Evolutionary conservation across 2,888 invertebrate genomes (phyloP).

Genomic region (Oxycera nigricornis): DNA sequence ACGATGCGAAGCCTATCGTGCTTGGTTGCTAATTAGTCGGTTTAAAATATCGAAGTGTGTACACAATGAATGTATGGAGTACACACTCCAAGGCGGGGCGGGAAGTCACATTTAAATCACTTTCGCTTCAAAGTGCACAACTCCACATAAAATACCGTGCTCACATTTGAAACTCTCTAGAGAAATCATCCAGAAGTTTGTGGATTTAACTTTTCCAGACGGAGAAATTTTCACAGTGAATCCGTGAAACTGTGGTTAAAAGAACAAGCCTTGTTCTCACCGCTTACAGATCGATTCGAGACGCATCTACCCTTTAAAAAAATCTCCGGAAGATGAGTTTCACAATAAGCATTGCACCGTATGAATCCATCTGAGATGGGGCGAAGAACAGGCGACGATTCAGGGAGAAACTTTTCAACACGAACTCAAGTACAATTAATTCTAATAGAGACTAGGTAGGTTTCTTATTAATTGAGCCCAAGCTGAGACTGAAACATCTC

Average conservation of each 20-base stretch:
- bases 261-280: background rate
- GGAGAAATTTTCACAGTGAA: background rate
- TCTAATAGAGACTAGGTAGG: background rate
- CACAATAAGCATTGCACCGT: background rate
- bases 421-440: background rate
- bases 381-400: background rate
- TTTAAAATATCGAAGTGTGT: background rate
- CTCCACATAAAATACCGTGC: background rate
- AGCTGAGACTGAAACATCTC: too few species aligned
- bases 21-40: background rate
- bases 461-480: background rate
- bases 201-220: too few species aligned
- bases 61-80: background rate
- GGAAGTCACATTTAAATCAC: background rate
- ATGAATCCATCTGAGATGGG: background rate
- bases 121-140: background rate
- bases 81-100: background rate
- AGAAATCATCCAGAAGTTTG: too few species aligned
- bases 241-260: background rate
- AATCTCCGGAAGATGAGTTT: background rate
- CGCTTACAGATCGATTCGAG: background rate
- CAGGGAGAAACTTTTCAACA: background rate
- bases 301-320: background rate
- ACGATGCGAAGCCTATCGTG: background rate
- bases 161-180: background rate